Base-by-base conservation (phyloP, 2,797 vertebrate species). In the Hydrocynus forskahlii region DNA sequence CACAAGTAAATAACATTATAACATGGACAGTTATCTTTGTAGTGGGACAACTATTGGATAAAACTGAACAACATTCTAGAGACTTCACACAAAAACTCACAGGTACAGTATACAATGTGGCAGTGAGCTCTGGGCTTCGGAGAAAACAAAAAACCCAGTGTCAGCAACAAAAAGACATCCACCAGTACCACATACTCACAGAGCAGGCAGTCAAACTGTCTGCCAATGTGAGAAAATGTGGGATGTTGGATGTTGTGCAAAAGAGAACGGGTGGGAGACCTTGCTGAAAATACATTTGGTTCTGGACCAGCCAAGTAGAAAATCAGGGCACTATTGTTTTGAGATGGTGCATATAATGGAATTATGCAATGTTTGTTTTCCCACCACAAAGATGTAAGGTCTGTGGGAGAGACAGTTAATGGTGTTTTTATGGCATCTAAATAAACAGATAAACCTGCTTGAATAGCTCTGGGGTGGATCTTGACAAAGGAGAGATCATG, bases 361-460 rank as follows among this genome's bases (percentile, higher is more conserved):
- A 69, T 85, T 82, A 75, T n/a, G 73, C 80, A 72, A 81, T 84
- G 66, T 87, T 88, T 83, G 79, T 59, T 64, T 83, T 86, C 81
- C 79, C 83, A 71, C 59, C 16, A 40, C 8, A 50, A 75, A 68
- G 62, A 66, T 78, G 64, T 7, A 87, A 45, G 21, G 54, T 23
- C 14, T 55, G 57, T n/a, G 55, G 10, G 67, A 38, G 38, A 64
- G 23, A 7, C 23, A 17, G 25, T 62, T 72, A 45, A 43, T 29
- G 40, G 45, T 29, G 1, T 70, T 80, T 90, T 90, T 84, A 84
- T 81, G 23, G 50, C 13, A 63, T 29, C 19, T 64, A 76, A 83
- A 68, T 69, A 84, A 83, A 80, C 62, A 0, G 0, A 52, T 82
- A 81, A 83, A 85, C 83, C 68, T 72, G 66, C 71, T 83, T 81